A percentile compares a stretch with the other conserved stretches of the same genome.
Conservation (phyloP, 2,888 invertebrate genomes). For the Yponomeuta plumbellus region DNA sequence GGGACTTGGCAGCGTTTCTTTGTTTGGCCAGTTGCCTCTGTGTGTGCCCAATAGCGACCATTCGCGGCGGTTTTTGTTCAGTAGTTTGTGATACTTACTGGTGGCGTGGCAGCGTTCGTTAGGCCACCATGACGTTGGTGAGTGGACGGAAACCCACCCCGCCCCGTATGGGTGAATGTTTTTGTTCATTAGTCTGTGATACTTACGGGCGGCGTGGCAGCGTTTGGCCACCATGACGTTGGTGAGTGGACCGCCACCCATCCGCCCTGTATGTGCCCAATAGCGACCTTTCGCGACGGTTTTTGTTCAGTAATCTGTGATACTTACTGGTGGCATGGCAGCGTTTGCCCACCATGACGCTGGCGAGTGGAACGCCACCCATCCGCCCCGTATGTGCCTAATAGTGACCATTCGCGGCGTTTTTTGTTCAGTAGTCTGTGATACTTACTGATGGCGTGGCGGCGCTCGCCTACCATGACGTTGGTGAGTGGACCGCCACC, state of each 20-base stretch:
- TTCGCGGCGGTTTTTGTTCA: constrained; percentile 99
- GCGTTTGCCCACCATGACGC: too few species aligned
- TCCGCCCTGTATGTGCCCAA: constrained; percentile 85
- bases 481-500: constrained; percentile 97
- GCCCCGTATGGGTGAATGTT: too few species aligned
- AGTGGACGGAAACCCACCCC: too few species aligned
- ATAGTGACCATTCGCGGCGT: too few species aligned
- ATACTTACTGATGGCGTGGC: constrained; percentile 33
- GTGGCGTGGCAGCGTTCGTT: not conserved
- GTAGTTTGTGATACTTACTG: constrained; percentile 96
- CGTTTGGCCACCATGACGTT: constrained; percentile 93
- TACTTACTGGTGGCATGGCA: constrained; percentile 78
- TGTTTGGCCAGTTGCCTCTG: constrained; percentile 87
- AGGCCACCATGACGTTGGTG: too few species aligned
- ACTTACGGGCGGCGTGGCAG: constrained; percentile 40
- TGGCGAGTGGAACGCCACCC: too few species aligned
- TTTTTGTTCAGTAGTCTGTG: too few species aligned
- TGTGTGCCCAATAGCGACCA: constrained; percentile 87
- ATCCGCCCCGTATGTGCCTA: too few species aligned
- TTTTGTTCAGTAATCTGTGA: constrained; percentile 99
- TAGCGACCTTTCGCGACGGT: constrained; percentile 96
- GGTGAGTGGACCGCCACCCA: constrained; percentile 97
- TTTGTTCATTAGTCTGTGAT: too few species aligned
- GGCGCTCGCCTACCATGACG: constrained; percentile 91
- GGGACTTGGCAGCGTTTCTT: constrained; percentile 68